These are phyloP conservation scores for Prietella phreatophila DNA, from an alignment of 2,113 vertebrate species.

Conservation along the genomic window DNA sequence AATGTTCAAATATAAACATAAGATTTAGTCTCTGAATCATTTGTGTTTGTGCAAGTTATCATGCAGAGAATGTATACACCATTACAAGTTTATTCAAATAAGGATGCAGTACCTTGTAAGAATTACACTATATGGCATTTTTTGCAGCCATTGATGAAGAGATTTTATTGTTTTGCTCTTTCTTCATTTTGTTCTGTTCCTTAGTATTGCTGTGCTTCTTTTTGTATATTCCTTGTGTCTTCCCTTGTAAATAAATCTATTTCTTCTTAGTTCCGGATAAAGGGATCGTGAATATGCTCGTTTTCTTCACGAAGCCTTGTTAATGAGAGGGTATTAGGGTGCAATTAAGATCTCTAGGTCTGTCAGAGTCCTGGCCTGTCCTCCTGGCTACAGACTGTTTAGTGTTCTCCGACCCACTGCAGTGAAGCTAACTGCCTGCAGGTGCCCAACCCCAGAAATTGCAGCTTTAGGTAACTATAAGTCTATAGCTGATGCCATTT, in stretches of 20 bases:
- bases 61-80: neutral
- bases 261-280: conserved; percentile 1
- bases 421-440: conserved; percentile 70
- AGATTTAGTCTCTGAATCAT: neutral
- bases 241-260: neutral
- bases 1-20: neutral
- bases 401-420: conserved; percentile 56
- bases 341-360: conserved; percentile 55
- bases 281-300: conserved; percentile 31
- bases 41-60: neutral
- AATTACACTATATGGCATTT: neutral
- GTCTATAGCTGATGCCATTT: conserved; percentile 68
- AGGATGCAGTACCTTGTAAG: neutral
- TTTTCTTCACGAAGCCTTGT: conserved; percentile 47
- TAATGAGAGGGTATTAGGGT: conserved; percentile 51
- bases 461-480: conserved; percentile 60
- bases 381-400: conserved; percentile 50
- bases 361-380: conserved; percentile 46
- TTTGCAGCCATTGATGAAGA: neutral
- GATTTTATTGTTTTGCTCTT: neutral
- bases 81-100: neutral
- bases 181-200: neutral
- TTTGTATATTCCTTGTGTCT: neutral
- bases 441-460: conserved; percentile 72
- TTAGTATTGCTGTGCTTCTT: neutral